Evolutionary conservation across 1,140 invertebrate species (phyloP).

Genomic region (Saxidomus purpurata): DNA sequence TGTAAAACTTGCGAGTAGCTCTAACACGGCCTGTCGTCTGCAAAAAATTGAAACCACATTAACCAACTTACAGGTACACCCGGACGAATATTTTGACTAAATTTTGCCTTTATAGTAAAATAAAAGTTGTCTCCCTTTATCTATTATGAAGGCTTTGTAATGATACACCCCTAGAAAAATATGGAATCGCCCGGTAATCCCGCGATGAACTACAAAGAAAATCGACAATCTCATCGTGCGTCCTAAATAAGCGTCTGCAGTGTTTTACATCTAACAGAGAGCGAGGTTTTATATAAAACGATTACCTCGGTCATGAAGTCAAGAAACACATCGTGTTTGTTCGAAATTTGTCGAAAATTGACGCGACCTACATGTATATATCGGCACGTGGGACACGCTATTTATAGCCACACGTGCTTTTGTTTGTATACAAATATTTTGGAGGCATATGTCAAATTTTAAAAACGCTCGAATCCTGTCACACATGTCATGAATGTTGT

Average conservation of each 20-base stretch:
- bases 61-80: too few relatives aligned
- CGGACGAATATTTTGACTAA: too few relatives aligned
- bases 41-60: too few relatives aligned
- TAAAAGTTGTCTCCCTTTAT: neutral
- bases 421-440: conserved; percentile 36
- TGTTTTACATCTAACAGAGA: conserved; percentile 12
- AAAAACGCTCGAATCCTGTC: neutral
- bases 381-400: conserved; percentile 37
- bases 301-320: neutral
- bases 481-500: too few relatives aligned
- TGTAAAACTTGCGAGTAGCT: too few relatives aligned
- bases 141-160: too few relatives aligned
- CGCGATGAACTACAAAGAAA: conserved; percentile 30
- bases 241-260: conserved; percentile 26
- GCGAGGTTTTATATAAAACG: conserved; percentile 1
- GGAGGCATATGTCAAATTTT: neutral
- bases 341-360: neutral
- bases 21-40: too few relatives aligned
- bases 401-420: conserved; percentile 52
- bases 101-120: too few relatives aligned
- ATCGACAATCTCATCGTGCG: conserved; percentile 18
- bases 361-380: conserved; percentile 6
- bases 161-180: neutral
- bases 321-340: neutral
- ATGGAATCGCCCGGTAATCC: conserved; percentile 11